Evolutionary conservation across 2,113 vertebrate species (phyloP), one percentile per base, ranked within the genome.

Genomic region (Gymnogyps californianus): DNA sequence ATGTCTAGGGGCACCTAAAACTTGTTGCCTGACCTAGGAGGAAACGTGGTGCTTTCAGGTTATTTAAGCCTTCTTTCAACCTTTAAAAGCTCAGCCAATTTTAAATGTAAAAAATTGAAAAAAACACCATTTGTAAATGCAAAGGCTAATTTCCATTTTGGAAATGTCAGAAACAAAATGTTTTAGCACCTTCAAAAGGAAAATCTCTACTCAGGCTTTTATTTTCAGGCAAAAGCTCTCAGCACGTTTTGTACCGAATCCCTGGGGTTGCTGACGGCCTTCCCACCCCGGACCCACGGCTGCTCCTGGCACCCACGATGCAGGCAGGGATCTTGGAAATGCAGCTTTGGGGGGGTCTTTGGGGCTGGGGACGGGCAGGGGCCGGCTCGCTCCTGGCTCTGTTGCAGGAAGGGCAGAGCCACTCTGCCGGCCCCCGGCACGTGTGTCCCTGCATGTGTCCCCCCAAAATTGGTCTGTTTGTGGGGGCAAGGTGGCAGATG

Each of bases 371-470:
- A 12, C 4, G 9, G 14, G 13, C 22, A 34, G 51, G 55, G 19
- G 11, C 4, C 0, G 2, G 40, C 17, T 42, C 2, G 0, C 10
- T 52, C 16, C 12, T 8, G 9, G 40, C 21, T 61, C 26, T 15
- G 14, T 26, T 11, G 69, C 36, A 26, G 47, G 64, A 49, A 12
- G 64, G 47, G 29, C 54, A 66, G 55, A 75, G 31, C 16, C 2
- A 5, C 42, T 28, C 55, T 16, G 28, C 10, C 4, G 2, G 8
- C 26, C 59, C 42, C 46, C 14, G 2, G 36, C 18, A 36, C 3
- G 0, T 1, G 0, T 13, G 28, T 18, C 40, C 64, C 64, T 3
- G 5, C 0, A 1, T 26, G 47, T n/a, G 17, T n/a, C 6, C 22
- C 36, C 55, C 32, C n/a, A 0, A 2, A 4, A 22, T 1, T 0